phyloP scores from a whole-genome alignment of 2,888 invertebrate species.

The Oxyteleia sp. region DNA sequence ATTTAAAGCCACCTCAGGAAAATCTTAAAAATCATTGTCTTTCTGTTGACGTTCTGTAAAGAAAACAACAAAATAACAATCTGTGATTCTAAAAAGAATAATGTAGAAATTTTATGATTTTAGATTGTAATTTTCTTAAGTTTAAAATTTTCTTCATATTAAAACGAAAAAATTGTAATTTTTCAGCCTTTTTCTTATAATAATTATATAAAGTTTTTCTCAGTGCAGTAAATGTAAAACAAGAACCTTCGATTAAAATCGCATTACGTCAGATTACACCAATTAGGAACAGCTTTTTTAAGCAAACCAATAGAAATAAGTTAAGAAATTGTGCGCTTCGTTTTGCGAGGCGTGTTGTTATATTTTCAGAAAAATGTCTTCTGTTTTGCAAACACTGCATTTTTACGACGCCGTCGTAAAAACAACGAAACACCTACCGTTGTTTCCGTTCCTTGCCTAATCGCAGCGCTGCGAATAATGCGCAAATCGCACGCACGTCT shows the following conservation, averaged over 20 bases:
- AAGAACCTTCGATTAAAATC: background rate
- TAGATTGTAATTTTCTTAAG: too few relatives aligned
- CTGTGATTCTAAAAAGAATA: too few relatives aligned
- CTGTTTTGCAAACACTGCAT: constrained; percentile 26
- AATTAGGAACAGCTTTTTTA: background rate
- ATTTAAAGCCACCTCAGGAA: too few relatives aligned
- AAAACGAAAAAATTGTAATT: too few relatives aligned
- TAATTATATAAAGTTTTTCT: too few relatives aligned
- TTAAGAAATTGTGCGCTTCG: background rate
- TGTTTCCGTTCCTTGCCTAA: constrained; percentile 52
- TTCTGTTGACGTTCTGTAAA: too few relatives aligned
- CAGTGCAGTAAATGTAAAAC: too few relatives aligned
- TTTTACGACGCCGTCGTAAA: constrained; percentile 42
- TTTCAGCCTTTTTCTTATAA: too few relatives aligned
- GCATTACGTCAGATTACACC: background rate
- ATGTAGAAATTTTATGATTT: too few relatives aligned
- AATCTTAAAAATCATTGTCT: too few relatives aligned
- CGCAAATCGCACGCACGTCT: constrained; percentile 53
- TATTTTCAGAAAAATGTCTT: constrained; percentile 18
- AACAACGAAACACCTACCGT: constrained; percentile 32
- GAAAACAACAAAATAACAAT: too few relatives aligned
- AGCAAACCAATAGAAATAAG: background rate
- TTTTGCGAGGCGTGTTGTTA: background rate
- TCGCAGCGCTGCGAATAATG: constrained; percentile 54
- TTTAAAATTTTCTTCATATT: too few relatives aligned